A percentile compares a stretch with the other conserved stretches of the same genome.
Conservation (phyloP, 35 echinoderm and acorn worm genomes). For the Strongylocentrotus purpuratus region DNA sequence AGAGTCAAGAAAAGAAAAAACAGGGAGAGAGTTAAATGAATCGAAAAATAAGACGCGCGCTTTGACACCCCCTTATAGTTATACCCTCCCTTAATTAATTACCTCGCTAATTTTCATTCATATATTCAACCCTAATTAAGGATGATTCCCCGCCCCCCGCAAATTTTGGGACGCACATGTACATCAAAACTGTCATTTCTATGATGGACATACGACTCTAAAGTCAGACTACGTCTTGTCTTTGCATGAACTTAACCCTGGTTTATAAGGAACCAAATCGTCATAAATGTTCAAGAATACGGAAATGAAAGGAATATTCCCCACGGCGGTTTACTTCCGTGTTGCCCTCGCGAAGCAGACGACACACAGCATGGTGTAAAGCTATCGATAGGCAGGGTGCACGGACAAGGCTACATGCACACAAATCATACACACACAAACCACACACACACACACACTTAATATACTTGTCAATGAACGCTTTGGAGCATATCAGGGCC, state of each 20-base stretch:
- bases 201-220: no score
- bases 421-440: not conserved
- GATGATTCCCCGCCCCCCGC: no score
- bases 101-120: no score
- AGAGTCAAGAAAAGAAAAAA: no score
- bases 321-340: not conserved
- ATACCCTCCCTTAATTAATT: no score
- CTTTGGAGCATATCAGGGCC: not conserved
- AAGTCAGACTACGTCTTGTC: not conserved
- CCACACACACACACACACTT: not conserved
- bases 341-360: not conserved
- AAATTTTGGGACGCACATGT: no score
- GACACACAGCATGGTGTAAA: not conserved
- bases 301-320: not conserved
- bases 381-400: not conserved
- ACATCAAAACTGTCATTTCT: no score
- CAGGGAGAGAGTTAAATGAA: no score
- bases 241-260: not conserved
- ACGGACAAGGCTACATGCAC: not conserved
- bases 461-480: not conserved
- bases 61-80: no score
- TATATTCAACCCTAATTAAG: no score
- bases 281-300: not conserved
- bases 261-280: not conserved
- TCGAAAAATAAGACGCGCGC: no score